These are phyloP conservation scores for Homarus americanus DNA, from an alignment of 1,140 invertebrate genomes.

Conservation along the genomic window DNA sequence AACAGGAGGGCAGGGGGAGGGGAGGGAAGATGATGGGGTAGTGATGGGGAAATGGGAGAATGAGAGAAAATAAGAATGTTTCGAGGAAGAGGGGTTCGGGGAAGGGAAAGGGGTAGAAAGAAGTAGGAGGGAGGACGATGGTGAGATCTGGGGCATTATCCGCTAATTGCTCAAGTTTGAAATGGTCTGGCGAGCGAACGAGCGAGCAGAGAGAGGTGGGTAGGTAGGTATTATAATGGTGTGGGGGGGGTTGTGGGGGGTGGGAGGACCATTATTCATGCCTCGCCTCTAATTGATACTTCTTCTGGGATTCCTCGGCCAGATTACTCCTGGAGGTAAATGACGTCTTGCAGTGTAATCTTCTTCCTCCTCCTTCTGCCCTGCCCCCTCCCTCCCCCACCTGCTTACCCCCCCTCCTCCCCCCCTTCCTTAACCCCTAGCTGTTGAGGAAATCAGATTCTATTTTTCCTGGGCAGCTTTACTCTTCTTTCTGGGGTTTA, in stretches of 20 bases:
- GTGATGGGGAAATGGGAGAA: too few relatives aligned
- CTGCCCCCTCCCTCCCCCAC: not conserved
- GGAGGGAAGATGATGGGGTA: too few relatives aligned
- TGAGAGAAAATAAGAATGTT: too few relatives aligned
- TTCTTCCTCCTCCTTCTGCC: constrained; percentile 23
- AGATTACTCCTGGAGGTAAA: constrained; percentile 63
- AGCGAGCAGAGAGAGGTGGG: not conserved
- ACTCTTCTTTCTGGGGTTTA: too few relatives aligned
- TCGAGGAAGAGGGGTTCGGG: too few relatives aligned
- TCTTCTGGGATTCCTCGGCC: constrained; percentile 63
- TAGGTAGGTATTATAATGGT: too few relatives aligned
- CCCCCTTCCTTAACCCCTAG: too few relatives aligned
- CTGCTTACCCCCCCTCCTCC: too few relatives aligned
- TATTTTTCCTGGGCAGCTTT: not conserved
- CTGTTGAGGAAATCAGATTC: too few relatives aligned
- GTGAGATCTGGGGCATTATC: constrained; percentile 53
- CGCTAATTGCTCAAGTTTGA: constrained; percentile 66
- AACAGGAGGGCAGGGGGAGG: too few relatives aligned
- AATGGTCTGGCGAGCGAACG: constrained; percentile 27
- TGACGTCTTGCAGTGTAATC: constrained; percentile 55
- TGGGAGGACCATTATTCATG: constrained; percentile 53
- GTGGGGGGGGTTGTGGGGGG: not conserved
- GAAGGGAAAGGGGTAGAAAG: too few relatives aligned
- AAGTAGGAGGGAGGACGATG: too few relatives aligned
- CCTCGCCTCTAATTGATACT: constrained; percentile 60